Percentiles rank a stretch among this genome's conserved stretches.
Evolutionary conservation across 2,113 vertebrate genomes (phyloP).

Genomic region (Alces alces): DNA sequence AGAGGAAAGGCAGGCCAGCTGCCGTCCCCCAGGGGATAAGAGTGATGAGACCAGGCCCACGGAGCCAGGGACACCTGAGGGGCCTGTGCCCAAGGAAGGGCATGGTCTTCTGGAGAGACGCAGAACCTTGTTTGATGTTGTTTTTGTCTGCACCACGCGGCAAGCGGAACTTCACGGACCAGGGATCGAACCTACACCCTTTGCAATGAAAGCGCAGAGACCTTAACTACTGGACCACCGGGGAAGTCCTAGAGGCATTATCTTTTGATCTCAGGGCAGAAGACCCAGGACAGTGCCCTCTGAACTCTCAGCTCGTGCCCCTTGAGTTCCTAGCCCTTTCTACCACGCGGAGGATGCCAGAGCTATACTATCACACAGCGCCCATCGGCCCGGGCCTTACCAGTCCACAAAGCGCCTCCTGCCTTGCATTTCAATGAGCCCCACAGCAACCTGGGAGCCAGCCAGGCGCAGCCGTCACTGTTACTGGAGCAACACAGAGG

Average conservation of each 20-base stretch:
- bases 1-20: not conserved
- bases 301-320: not conserved
- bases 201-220: not conserved
- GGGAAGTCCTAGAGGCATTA: not conserved
- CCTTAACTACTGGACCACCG: not conserved
- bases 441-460: not conserved
- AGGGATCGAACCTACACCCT: not conserved
- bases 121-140: not conserved
- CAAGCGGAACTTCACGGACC: not conserved
- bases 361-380: rapidly evolving
- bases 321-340: not conserved
- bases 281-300: not conserved
- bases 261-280: not conserved
- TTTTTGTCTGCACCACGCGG: not conserved
- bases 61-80: not conserved
- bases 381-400: not conserved
- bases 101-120: not conserved
- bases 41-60: not conserved
- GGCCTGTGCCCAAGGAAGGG: not conserved
- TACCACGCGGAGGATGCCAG: too few relatives aligned
- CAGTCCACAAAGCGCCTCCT: not conserved
- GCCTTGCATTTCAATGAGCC: not conserved
- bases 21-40: not conserved
- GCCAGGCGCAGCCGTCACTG: too few relatives aligned
- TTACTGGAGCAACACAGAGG: not conserved